Percentiles rank a stretch among this genome's conserved stretches.
These are phyloP conservation scores for Sciaenops ocellatus DNA, from an alignment of 2,797 vertebrate genomes.

Conservation along the genomic window DNA sequence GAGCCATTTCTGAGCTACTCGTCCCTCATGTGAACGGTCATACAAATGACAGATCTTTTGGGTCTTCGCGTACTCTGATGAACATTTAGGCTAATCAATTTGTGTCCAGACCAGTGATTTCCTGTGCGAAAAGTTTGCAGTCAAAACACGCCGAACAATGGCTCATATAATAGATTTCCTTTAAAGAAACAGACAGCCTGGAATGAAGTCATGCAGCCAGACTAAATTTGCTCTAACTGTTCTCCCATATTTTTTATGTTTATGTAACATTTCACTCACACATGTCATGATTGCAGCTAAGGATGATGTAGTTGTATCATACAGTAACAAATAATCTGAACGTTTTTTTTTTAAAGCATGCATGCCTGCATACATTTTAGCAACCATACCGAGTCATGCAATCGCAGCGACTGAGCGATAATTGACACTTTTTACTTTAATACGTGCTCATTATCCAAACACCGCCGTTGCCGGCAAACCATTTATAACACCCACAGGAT, in stretches of 20 bases:
- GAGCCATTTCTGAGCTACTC: constrained; percentile 65
- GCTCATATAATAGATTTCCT: constrained; percentile 45
- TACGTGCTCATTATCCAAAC: constrained; percentile 32
- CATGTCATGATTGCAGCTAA: constrained; percentile 22
- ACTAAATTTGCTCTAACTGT: constrained; percentile 18
- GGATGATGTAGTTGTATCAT: constrained; percentile 19
- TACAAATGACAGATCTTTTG: constrained; percentile 64
- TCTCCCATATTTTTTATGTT: not conserved
- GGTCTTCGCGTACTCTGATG: constrained; percentile 61
- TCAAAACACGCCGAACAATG: constrained; percentile 60
- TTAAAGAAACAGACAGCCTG: constrained; percentile 1
- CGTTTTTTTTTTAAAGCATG: not conserved
- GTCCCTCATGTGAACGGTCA: constrained; percentile 42
- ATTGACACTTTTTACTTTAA: constrained; percentile 35
- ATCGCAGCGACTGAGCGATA: constrained; percentile 22
- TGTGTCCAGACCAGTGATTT: constrained; percentile 68
- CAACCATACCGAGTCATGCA: constrained; percentile 16
- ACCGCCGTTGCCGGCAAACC: constrained; percentile 1
- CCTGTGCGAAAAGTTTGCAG: constrained; percentile 62
- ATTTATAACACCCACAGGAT: constrained; percentile 23
- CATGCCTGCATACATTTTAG: constrained; percentile 8
- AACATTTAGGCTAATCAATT: constrained; percentile 78
- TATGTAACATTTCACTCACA: not conserved
- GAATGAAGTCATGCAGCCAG: constrained; percentile 7
- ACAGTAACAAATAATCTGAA: constrained; percentile 1